Base-by-base conservation (phyloP, 2,888 invertebrate genomes). In the Agrochola lota region DNA sequence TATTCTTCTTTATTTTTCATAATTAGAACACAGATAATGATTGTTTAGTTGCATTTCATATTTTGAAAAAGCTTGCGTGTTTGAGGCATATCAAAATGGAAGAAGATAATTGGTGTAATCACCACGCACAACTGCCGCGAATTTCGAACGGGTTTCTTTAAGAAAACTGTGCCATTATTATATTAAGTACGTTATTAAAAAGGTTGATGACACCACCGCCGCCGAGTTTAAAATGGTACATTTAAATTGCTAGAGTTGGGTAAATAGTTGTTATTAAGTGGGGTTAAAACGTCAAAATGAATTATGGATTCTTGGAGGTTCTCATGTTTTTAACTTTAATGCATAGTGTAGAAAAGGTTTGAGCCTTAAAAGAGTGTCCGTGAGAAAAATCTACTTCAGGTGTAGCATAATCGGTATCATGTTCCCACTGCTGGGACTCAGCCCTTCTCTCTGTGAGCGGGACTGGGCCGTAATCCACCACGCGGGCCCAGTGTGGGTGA, bases 41-140 rank as follows among this genome's bases (percentile, higher is more conserved):
- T 62, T 84, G 55, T 78, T 84, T 79, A 72, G 74, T 69, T 67
- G 68, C 67, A 67, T 77, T 82, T 83, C 64, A 74, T 78, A 81
- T 85, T 87, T 88, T 87, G 78, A 80, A 81, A 78, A 82, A 80
- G 78, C 76, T 88, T 69, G 88, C 88, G 88, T 88, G 88, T 81
- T 84, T 74, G 60, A 75, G 49, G 73, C 77, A 52, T 87, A 88
- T 88, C 88, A 88, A 85, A 88, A 87, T 78, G 80, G 84, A 43
- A 80, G 67, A 46, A 77, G 68, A 66, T 88, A 88, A 88, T 88
- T 85, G 80, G 66, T 77, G 80, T 82, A 88, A 88, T 88, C 77
- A 79, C 77, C 77, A 71, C 72, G 78, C 74, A 80, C 76, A 75
- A 77, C 74, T 64, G 66, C 74, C 69, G 76, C 71, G 77, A 79